Conservation (phyloP, 2,888 invertebrate species). For the Meiosimyza decipiens region DNA sequence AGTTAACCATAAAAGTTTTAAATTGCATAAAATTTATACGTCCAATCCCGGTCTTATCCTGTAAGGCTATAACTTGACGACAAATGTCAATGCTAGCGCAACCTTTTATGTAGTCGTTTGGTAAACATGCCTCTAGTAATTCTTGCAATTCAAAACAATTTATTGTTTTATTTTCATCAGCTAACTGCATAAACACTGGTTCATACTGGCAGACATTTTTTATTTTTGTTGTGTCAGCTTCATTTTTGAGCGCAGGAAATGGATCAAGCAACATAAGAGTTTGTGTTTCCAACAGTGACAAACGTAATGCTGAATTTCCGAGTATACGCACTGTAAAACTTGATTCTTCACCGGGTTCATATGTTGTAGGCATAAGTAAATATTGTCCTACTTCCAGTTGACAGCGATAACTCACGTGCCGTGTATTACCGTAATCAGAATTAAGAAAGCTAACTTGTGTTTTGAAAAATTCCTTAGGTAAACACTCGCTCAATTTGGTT, state of each 20-base stretch:
- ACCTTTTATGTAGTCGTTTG: constrained; percentile 94
- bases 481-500: constrained; percentile 76
- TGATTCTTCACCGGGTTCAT: constrained; percentile 90
- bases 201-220: constrained; percentile 78
- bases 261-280: constrained; percentile 66
- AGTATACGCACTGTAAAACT: constrained; percentile 88
- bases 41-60: constrained; percentile 85
- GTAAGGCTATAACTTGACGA: constrained; percentile 86
- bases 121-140: constrained; percentile 87
- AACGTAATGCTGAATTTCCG: constrained; percentile 78
- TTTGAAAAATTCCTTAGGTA: constrained; percentile 84
- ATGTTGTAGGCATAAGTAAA: constrained; percentile 88
- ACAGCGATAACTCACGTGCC: constrained; percentile 86
- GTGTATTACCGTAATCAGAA: constrained; percentile 91
- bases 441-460: constrained; percentile 87
- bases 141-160: constrained; percentile 93
- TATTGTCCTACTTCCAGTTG: constrained; percentile 84
- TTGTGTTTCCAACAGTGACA: constrained; percentile 76
- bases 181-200: constrained; percentile 87
- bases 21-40: constrained; percentile 86
- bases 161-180: constrained; percentile 88
- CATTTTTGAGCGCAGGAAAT: constrained; percentile 66
- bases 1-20: constrained; percentile 90
- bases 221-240: constrained; percentile 68
- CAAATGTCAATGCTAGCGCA: constrained; percentile 94